Evolutionary conservation across 2,888 invertebrate species (phyloP), one percentile per base, ranked within the genome.

Genomic region (Helleia helle): DNA sequence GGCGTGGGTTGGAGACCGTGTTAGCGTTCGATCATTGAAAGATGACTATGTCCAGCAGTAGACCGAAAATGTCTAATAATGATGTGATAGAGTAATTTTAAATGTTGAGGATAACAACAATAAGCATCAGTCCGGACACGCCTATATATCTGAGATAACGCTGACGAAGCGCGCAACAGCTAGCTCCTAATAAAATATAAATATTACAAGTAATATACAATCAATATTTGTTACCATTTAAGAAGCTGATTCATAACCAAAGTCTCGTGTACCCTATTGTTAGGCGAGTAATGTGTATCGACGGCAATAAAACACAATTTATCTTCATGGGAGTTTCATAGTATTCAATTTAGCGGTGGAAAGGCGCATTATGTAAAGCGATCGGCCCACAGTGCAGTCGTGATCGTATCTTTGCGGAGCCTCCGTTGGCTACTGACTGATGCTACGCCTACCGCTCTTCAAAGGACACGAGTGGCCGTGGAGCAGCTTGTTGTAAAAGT

Each of bases 381-480:
- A 50, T 30, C 44, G 52, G 54, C 50, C 47, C 46, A 47, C 42
- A 46, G 47, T 55, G 46, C 42, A 46, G 47, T 55, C 62, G 63
- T 63, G 71, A 71, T 71, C 55, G 49, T 67, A 73, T 71, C 69
- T 62, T 31, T 36, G 30, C 28, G 17, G 44, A 55, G 65, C 65
- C 61, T 62, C 60, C 58, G 66, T 56, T 50, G 60, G 64, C 67
- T 69, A 70, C 68, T 61, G 71, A 59, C 60, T 55, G 51, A 53
- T 51, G 56, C 44, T 52, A 56, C 61, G 62, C 62, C 65, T 59
- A 59, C 59, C 39, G 17, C 47, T 39, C 40, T 41, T 31, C 28
- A 41, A 14, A 14, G 44, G 18, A 43, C 36, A 43, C 24, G 18
- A 38, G 25, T 12, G 28, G 4, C 12, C 24, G 18, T 41, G 26